phyloP scores from a whole-genome alignment of 2,888 invertebrate genomes.

The Cactoblastis cactorum region DNA sequence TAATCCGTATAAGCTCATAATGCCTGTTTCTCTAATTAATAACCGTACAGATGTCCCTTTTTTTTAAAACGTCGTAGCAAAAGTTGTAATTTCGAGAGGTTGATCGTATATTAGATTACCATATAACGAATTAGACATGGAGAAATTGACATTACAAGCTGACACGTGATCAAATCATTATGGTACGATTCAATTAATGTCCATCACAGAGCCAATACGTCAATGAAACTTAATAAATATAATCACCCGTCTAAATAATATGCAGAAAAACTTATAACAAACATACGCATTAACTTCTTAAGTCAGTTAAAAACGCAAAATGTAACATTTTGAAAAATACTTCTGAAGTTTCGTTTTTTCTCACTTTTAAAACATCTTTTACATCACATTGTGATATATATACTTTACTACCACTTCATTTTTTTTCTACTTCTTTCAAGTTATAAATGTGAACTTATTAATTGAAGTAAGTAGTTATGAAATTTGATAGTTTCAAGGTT shows the following conservation, averaged over 20 bases:
- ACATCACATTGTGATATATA: conserved; percentile 74
- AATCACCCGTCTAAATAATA: conserved; percentile 55
- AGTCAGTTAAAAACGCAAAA: conserved; percentile 66
- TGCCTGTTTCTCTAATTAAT: too few species aligned
- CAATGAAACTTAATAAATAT: conserved; percentile 39
- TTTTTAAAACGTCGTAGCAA: too few species aligned
- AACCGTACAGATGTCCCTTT: too few species aligned
- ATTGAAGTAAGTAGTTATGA: conserved; percentile 16
- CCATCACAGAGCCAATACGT: conserved; percentile 33
- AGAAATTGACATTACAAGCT: too few species aligned
- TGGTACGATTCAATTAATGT: conserved; percentile 20
- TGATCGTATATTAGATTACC: too few species aligned
- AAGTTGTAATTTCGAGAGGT: too few species aligned
- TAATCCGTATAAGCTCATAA: too few species aligned
- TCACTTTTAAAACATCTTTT: conserved; percentile 69
- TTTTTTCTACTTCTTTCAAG: conserved; percentile 34
- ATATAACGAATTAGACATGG: too few species aligned
- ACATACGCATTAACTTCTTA: conserved; percentile 54
- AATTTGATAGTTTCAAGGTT: conserved; percentile 5
- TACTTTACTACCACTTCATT: conserved; percentile 39
- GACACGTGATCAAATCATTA: conserved; percentile 41
- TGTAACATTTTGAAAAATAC: conserved; percentile 75
- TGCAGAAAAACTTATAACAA: conserved; percentile 58
- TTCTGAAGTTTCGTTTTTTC: conserved; percentile 66
- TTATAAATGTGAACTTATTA: conserved; percentile 18